Evolutionary conservation across 37 sponge, comb jelly and placozoan genomes (phyloP).

Genomic region (Spongia lamella): DNA sequence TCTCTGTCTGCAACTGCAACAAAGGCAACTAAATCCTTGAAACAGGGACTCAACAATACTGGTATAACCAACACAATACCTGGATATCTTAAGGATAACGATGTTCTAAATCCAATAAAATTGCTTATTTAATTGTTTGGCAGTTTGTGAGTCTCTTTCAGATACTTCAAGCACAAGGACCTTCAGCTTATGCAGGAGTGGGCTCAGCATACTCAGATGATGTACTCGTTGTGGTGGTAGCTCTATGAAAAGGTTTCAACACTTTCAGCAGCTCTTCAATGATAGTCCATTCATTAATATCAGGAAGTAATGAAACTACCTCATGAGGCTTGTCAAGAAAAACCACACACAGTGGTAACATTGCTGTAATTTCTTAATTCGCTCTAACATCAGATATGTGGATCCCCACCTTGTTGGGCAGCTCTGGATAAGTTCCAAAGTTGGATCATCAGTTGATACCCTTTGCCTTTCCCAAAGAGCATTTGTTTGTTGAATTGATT

Average conservation of each 20-base stretch:
- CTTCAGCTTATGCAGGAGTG: not conserved
- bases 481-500: conserved; percentile 1
- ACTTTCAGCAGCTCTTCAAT: conserved; percentile 3
- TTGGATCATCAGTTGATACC: not conserved
- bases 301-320: not conserved
- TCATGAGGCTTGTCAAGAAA: no score
- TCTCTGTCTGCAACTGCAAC: conserved; percentile 1
- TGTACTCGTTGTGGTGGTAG: not conserved
- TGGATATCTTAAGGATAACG: not conserved
- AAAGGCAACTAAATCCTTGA: conserved; percentile 15
- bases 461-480: not conserved
- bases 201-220: conserved; percentile 8
- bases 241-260: conserved; percentile 5
- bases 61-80: not conserved
- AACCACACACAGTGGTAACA: no score
- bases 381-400: conserved; percentile 1
- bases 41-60: not conserved
- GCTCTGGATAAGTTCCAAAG: not conserved
- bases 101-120: not conserved
- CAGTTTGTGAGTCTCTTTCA: not conserved
- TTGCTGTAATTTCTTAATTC: not conserved
- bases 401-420: conserved; percentile 11
- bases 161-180: not conserved
- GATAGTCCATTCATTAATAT: conserved; percentile 7
- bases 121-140: not conserved